Evolutionary conservation across 2,888 invertebrate species (phyloP), one percentile per base, ranked within the genome.

Genomic region (Sarcophaga rosellei): DNA sequence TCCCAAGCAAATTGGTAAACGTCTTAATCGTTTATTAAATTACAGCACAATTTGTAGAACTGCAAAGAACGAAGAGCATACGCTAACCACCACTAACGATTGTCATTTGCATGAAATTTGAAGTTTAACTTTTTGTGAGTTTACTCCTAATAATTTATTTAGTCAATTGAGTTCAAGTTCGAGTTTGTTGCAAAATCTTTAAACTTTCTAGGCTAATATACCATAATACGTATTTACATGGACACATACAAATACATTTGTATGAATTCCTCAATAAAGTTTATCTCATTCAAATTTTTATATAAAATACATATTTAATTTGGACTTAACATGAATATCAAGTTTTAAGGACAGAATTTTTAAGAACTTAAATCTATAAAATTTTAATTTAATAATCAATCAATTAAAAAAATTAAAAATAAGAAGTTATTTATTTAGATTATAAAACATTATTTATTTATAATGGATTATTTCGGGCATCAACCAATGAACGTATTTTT

Each of bases 1-100:
- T 94, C 96, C 96, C 2, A 97, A 97, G 91, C 93, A 96, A 81
- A 96, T 97, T 90, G 97, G 97, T 2, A 96, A 96, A 92, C 94
- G 97, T 89, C 94, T 97, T n/a, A 95, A 95, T 90, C 94, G 94
- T 86, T 93, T 95, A 78, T 90, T 95, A 20, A 94, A 92, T 78
- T 89, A 89, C 69, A 88, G 88, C 70, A 90, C 90, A 3, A 89
- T 90, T 17, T 90, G 90, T 80, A 87, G 89, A 25, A 87, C 87
- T 62, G 84, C 79, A n/a, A 73, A 69, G 10, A 83, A 88, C 25
- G 74, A 76, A 0, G 35, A 35, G 0, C 69, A 79, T 23, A 62
- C 44, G n/a, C 15, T 20, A 23, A 63, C 17, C 59, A 21, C 25
- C 35, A 25, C 8, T 11, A 6, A 65, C 20, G 62, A 70, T n/a